Evolutionary conservation across 2,888 invertebrate species (phyloP), one percentile per base, ranked within the genome.

Genomic region (Lasioglossum lativentre): DNA sequence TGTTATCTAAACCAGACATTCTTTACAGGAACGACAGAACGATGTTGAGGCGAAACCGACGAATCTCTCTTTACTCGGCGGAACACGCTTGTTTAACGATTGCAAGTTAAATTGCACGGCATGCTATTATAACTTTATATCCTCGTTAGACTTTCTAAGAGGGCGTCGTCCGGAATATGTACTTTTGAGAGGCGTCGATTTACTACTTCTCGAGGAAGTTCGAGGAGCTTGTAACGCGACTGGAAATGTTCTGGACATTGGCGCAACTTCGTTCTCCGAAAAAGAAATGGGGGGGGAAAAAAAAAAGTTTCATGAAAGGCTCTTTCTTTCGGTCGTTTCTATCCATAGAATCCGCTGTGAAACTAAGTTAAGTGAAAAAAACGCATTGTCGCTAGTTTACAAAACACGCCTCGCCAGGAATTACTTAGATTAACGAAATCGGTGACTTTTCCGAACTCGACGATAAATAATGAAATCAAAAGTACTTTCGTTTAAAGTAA

Each of bases 61-160:
- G 68, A 23, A 34, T 68, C 23, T 38, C 66, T 68, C 66, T 68
- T 63, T 63, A 63, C 76, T 56, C 77, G 63, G 40, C 73, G 56
- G 38, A 74, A 77, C 78, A 78, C 63, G 82, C 84, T 86, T 89
- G 86, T 88, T 89, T 88, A 89, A 89, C 82, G 88, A 90, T 90
- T 83, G 82, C 80, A 83, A 88, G 88, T 86, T 83, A 89, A 90
- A 88, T 74, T 82, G 78, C 89, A 75, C 79, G 78, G 83, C 82
- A 79, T 80, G 81, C 85, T 83, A 87, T 89, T 90, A 89, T 88
- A 90, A 90, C 88, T 90, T 90, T 88, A 89, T 86, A 86, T 89
- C 75, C 90, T 90, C 89, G 86, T 88, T 90, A 84, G 85, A 88
- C 82, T 84, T 86, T 83, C 82, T 72, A 78, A 75, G 72, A 83